Percentiles rank a stretch among this genome's conserved stretches.
Conservation (phyloP, 2,888 invertebrate genomes). For the Boloria euphrosyne region DNA sequence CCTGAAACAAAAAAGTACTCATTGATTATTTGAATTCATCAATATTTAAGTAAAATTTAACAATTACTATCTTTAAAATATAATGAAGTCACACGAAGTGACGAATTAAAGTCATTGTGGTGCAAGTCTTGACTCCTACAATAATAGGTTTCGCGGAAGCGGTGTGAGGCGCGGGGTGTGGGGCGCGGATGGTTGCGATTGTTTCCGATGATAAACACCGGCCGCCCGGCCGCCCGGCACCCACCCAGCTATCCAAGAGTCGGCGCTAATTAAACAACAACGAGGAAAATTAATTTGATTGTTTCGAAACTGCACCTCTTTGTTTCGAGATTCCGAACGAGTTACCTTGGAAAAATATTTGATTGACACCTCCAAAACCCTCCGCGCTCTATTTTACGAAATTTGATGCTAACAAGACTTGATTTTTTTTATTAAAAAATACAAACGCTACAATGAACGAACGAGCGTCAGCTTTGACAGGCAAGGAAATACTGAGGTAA, state of each 20-base stretch:
- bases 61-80: slow-evolving; percentile 71
- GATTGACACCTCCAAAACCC: slow-evolving; percentile 55
- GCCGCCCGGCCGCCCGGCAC: slow-evolving; percentile 59
- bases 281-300: slow-evolving; percentile 81
- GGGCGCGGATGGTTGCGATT: slow-evolving; percentile 58
- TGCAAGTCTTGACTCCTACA: slow-evolving; percentile 78
- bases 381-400: slow-evolving; percentile 46
- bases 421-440: slow-evolving; percentile 48
- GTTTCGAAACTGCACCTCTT: slow-evolving; percentile 77
- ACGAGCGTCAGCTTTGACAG: slow-evolving; percentile 60
- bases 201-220: slow-evolving; percentile 81
- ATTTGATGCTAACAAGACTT: slow-evolving; percentile 56
- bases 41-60: neutral
- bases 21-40: neutral
- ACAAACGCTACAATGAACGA: slow-evolving; percentile 45
- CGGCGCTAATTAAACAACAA: slow-evolving; percentile 81
- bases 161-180: slow-evolving; percentile 48
- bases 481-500: slow-evolving; percentile 62
- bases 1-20: slow-evolving; percentile 72
- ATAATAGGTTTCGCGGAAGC: slow-evolving; percentile 75
- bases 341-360: slow-evolving; percentile 73
- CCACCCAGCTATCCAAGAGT: slow-evolving; percentile 76
- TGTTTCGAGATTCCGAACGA: slow-evolving; percentile 65
- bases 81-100: slow-evolving; percentile 74
- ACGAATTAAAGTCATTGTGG: slow-evolving; percentile 78